phyloP scores from a whole-genome alignment of 2,113 vertebrate species.

The Formicarius rufipectus region DNA sequence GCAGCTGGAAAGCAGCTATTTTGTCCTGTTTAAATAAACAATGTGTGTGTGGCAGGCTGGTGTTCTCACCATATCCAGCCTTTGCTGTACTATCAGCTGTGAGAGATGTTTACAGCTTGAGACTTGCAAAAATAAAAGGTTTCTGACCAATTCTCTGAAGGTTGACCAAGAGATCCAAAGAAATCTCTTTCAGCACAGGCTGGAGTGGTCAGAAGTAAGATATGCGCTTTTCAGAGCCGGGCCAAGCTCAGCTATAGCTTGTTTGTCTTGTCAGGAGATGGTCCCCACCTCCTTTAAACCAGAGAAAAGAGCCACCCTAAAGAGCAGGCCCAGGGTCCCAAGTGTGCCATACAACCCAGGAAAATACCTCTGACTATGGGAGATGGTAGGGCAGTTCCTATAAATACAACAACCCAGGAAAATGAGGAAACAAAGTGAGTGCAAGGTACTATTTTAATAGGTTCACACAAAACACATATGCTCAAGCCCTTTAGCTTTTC shows the following conservation, averaged over 20 bases:
- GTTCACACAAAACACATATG: neutral
- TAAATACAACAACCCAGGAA: neutral
- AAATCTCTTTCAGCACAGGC: neutral
- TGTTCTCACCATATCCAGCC: neutral
- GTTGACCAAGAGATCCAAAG: neutral
- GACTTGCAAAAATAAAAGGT: neutral
- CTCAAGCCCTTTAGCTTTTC: constrained; percentile 7
- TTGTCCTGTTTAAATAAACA: constrained; percentile 43
- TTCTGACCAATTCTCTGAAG: neutral
- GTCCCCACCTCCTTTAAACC: neutral
- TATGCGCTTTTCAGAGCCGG: neutral
- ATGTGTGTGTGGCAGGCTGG: neutral
- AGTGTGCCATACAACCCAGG: neutral
- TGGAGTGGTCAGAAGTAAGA: neutral
- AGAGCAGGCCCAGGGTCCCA: neutral
- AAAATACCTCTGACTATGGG: neutral
- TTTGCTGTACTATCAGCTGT: neutral
- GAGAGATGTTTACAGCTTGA: neutral
- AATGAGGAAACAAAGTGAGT: neutral
- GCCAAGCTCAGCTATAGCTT: neutral
- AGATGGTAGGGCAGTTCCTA: neutral
- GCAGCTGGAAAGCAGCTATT: constrained; percentile 45
- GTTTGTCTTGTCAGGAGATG: neutral
- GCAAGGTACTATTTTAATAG: neutral
- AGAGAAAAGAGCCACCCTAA: neutral